Base-by-base conservation (phyloP, 1,140 invertebrate genomes). In the Ceratitis capitata region DNA sequence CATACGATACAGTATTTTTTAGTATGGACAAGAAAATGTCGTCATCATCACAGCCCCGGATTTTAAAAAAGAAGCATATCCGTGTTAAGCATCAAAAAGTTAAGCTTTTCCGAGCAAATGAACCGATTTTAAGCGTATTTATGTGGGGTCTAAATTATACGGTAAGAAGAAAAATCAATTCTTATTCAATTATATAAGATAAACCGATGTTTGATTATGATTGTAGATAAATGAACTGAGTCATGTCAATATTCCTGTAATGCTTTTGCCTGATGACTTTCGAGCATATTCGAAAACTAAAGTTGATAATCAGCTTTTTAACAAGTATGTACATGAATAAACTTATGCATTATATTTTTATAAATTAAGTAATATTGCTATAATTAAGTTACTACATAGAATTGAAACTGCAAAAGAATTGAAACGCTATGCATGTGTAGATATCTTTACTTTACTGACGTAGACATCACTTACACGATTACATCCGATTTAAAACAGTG, bases 121-220 rank as follows among this genome's bases (percentile, higher is more conserved):
- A 99, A 93, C 99, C 99, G 51, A 95, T 99, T 88, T 94, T 99
- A 45, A 99, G 98, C 89, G 98, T 99, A 86, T 98, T 99, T 92
- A 99, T 99, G 99, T 99, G 99, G 99, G 99, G 99, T 89, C 97
- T 99, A 86, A 99, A 99, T 94, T 98, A 99, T 92, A 98, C 99
- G 92, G 98, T 99, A 94, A 95, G n/a, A n/a, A 19, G n/a, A 56
- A n/a, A 56, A 23, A 56, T 56, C 23, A 56, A n/a, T 7, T 56
- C 19, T 56, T 56, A 3, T 56, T n/a, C 10, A 56, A 23, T n/a
- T 23, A 9, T 56, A n/a, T 9, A 56, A 56, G 23, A 56, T 49
- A n/a, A n/a, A 49, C n/a, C n/a, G 10, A 42, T 58, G 39, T 85
- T 45, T 47, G 53, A 39, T 49, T 58, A 29, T 89, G 91, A 69